These are phyloP conservation scores for Dinocampus coccinellae DNA, from an alignment of 2,888 invertebrate species.

Conservation along the genomic window DNA sequence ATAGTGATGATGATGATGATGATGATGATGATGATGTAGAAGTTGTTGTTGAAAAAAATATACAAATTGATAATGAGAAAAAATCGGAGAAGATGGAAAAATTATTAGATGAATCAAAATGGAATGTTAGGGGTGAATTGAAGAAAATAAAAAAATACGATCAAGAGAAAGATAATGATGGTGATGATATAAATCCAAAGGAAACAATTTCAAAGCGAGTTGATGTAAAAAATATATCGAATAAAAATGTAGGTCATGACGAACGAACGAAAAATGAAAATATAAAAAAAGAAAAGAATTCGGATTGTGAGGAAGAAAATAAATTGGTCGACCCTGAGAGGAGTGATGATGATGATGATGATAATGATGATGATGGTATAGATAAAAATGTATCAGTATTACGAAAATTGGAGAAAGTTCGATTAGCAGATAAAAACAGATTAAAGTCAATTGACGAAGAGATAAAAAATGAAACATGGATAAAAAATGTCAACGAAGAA, in stretches of 20 bases:
- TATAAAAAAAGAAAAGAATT: constrained; percentile 6
- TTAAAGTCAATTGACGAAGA: constrained; percentile 42
- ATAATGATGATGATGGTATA: constrained; percentile 14
- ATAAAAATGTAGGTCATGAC: background rate
- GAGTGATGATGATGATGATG: constrained; percentile 2
- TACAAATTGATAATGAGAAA: constrained; percentile 38
- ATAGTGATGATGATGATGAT: constrained; percentile 37
- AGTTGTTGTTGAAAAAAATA: too few species aligned
- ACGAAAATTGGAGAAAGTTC: constrained; percentile 58
- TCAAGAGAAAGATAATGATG: background rate
- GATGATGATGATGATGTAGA: constrained; percentile 43
- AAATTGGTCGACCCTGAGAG: too few species aligned
- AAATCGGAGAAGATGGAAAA: constrained; percentile 23
- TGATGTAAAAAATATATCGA: background rate
- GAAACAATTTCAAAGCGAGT: background rate
- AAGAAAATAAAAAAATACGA: constrained; percentile 3
- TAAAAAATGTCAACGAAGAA: constrained; percentile 13
- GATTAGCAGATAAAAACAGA: constrained; percentile 58
- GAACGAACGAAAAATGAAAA: constrained; percentile 6
- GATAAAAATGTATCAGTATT: constrained; percentile 34
- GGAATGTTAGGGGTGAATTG: background rate
- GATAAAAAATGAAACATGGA: constrained; percentile 10
- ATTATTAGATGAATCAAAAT: background rate
- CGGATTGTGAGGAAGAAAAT: background rate
- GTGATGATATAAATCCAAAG: constrained; percentile 8